Percentiles rank a stretch among this genome's conserved stretches.
These are phyloP conservation scores for Caiman crocodilus DNA, from an alignment of 2,797 vertebrate genomes.

Conservation along the genomic window DNA sequence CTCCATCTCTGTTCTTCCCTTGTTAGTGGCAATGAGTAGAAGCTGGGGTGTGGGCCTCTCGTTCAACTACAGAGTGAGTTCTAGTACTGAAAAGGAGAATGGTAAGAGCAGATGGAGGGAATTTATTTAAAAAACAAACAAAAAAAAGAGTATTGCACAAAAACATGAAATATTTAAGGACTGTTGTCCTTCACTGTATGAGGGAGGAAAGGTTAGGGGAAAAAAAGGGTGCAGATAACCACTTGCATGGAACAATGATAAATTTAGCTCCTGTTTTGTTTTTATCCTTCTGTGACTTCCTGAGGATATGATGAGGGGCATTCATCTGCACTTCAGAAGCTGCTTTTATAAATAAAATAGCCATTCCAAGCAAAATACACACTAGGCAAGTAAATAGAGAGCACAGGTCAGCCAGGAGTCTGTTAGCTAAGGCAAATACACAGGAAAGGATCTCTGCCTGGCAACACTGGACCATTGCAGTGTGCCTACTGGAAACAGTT, in stretches of 20 bases:
- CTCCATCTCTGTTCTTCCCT: background rate
- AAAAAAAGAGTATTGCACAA: background rate
- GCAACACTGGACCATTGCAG: too few species aligned
- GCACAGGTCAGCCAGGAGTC: too few species aligned
- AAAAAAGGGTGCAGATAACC: background rate
- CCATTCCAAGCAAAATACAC: background rate
- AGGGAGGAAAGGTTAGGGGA: background rate
- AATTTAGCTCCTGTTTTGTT: background rate
- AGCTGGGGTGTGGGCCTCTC: background rate
- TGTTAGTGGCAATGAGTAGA: background rate
- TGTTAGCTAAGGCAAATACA: too few species aligned
- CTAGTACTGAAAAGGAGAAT: too few species aligned
- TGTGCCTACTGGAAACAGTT: too few species aligned
- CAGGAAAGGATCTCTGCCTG: too few species aligned
- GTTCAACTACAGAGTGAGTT: too few species aligned
- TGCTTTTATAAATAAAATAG: background rate
- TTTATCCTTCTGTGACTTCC: background rate
- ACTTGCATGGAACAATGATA: background rate
- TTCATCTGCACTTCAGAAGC: background rate
- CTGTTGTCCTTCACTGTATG: background rate
- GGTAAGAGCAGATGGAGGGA: too few species aligned
- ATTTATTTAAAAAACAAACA: too few species aligned
- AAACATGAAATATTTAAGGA: background rate
- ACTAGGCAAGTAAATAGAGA: background rate
- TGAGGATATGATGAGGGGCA: background rate